phyloP scores from a whole-genome alignment of 2,113 vertebrate genomes.

The Pollimyrus isidori region DNA sequence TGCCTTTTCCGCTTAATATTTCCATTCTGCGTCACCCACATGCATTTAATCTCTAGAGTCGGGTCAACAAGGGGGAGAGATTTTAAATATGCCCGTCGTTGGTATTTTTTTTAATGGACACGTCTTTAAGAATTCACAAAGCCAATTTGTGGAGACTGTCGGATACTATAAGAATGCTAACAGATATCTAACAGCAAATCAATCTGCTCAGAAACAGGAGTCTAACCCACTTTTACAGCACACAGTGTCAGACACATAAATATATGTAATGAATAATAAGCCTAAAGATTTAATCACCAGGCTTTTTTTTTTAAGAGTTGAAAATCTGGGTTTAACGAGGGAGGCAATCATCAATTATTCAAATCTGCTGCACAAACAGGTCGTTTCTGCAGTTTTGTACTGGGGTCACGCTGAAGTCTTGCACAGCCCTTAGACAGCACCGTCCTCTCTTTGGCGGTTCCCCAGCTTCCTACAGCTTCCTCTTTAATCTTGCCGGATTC shows the following conservation, averaged over 20 bases:
- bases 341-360: conserved; percentile 62
- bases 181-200: background rate
- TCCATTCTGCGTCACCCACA: background rate
- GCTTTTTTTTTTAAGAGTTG: conserved; percentile 22
- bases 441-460: conserved; percentile 3
- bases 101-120: background rate
- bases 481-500: conserved; percentile 26
- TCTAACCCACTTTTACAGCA: background rate
- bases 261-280: background rate
- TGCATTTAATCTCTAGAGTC: background rate
- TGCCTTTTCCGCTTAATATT: conserved; percentile 15
- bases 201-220: background rate
- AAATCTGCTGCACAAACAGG: conserved; percentile 52
- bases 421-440: conserved; percentile 25
- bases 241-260: background rate
- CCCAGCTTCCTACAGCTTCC: conserved; percentile 18
- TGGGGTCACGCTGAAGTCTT: background rate
- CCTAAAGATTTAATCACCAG: background rate
- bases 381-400: conserved; percentile 12
- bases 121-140: background rate
- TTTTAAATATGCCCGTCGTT: background rate
- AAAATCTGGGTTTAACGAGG: conserved; percentile 54
- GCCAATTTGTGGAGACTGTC: background rate
- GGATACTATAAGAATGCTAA: background rate
- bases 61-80: background rate